Evolutionary conservation across 2,797 vertebrate species (phyloP).

Genomic region (Acridotheres tristis): DNA sequence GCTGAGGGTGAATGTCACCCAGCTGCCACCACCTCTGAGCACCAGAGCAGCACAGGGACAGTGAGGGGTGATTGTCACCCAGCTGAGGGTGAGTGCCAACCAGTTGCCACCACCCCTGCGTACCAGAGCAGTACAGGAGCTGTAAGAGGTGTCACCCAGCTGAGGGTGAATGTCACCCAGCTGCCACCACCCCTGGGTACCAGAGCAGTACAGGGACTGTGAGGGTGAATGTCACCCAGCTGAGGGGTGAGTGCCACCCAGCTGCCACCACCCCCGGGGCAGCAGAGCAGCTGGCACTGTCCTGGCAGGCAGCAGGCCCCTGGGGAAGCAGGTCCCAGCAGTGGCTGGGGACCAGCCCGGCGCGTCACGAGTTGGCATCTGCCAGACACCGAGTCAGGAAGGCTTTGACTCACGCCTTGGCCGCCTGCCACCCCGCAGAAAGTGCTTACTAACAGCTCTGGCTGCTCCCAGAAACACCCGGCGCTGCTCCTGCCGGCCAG

Average conservation of each 20-base stretch:
- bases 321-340: neutral
- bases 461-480: slow-evolving; percentile 70
- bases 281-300: accelerated
- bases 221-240: no score
- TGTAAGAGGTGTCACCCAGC: no score
- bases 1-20: no score
- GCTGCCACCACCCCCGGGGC: accelerated
- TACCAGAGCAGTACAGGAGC: no score
- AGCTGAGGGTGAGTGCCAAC: neutral
- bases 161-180: no score
- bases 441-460: slow-evolving; percentile 67
- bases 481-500: neutral
- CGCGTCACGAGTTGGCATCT: slow-evolving; percentile 57
- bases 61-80: neutral
- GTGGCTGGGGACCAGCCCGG: neutral
- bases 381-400: slow-evolving; percentile 26
- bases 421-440: slow-evolving; percentile 57
- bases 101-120: no score
- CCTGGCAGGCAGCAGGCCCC: neutral
- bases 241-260: accelerated
- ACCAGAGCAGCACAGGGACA: neutral
- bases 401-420: slow-evolving; percentile 68
- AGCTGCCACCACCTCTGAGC: neutral
- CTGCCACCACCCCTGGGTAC: neutral
- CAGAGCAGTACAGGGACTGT: neutral